Evolutionary conservation across 1,140 invertebrate species (phyloP).

Genomic region (Drosophila eugracilis): DNA sequence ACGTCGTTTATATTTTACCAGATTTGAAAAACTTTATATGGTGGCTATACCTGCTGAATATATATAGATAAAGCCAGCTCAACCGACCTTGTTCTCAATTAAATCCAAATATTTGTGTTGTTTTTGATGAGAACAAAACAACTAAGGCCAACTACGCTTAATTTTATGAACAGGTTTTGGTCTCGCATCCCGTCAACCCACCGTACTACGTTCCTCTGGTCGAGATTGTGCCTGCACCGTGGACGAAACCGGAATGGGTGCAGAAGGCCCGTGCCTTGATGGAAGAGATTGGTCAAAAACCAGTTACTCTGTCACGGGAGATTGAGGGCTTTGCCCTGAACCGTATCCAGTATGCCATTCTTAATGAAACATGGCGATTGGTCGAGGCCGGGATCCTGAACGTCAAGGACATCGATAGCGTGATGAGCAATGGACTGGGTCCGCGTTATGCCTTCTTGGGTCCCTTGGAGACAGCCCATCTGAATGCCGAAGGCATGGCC

Average conservation of each 20-base stretch:
- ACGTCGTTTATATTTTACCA: neutral
- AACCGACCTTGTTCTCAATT: constrained; percentile 19
- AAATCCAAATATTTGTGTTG: neutral
- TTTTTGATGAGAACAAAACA: neutral
- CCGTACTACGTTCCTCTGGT: constrained; percentile 98
- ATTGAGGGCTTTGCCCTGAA: constrained; percentile 97
- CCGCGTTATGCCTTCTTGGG: constrained; percentile 98
- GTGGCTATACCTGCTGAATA: too few species aligned
- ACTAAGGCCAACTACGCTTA: constrained; percentile 9
- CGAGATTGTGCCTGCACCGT: constrained; percentile 97
- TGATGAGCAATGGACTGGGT: constrained; percentile 97
- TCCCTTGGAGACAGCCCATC: constrained; percentile 96
- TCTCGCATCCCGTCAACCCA: constrained; percentile 97
- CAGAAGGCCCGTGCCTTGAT: constrained; percentile 90
- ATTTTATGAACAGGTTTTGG: constrained; percentile 71
- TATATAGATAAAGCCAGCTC: too few species aligned
- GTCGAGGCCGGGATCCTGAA: constrained; percentile 93
- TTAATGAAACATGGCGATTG: constrained; percentile 96
- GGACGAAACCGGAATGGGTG: constrained; percentile 88
- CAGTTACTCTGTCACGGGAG: constrained; percentile 93
- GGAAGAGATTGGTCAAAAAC: constrained; percentile 95
- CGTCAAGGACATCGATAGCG: constrained; percentile 95
- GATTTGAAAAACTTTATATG: neutral
- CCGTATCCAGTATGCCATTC: constrained; percentile 97
- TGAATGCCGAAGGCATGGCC: constrained; percentile 95